A percentile compares a stretch with the other conserved stretches of the same genome.
Evolutionary conservation across 2,888 invertebrate genomes (phyloP).

Genomic region (Pilophorus perplexus): DNA sequence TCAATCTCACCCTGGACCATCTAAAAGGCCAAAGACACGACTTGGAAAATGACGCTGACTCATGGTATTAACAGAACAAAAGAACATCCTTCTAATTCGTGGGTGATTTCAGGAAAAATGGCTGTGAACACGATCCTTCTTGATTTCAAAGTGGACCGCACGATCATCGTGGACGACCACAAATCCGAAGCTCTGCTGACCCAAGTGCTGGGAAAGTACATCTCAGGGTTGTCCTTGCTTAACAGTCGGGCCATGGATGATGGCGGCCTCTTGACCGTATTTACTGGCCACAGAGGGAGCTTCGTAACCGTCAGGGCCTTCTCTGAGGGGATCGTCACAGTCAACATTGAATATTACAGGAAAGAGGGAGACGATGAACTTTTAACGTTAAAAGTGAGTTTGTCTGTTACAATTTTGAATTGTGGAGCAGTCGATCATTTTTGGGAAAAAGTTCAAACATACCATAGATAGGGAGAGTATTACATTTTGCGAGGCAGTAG

Average conservation of each 20-base stretch:
- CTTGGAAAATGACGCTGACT: no score
- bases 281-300: slow-evolving; percentile 68
- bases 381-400: slow-evolving; percentile 67
- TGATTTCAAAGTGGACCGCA: slow-evolving; percentile 74
- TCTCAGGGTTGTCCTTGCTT: slow-evolving; percentile 67
- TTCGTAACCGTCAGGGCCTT: slow-evolving; percentile 71
- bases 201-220: slow-evolving; percentile 67
- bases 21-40: no score
- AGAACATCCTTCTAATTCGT: no score
- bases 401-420: slow-evolving; percentile 50
- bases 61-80: no score
- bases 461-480: no score
- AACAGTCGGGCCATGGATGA: slow-evolving; percentile 64
- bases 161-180: slow-evolving; percentile 62
- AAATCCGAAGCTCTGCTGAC: slow-evolving; percentile 66
- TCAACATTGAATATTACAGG: slow-evolving; percentile 80
- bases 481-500: no score
- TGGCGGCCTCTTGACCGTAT: slow-evolving; percentile 67
- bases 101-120: no score
- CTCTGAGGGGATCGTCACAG: slow-evolving; percentile 71
- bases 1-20: no score
- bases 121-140: slow-evolving; percentile 75
- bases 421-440: neutral
- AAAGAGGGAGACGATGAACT: slow-evolving; percentile 70
- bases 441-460: no score